A percentile compares a stretch with the other conserved stretches of the same genome.
Evolutionary conservation across 2,888 invertebrate genomes (phyloP).

Genomic region (Lithodes maja): DNA sequence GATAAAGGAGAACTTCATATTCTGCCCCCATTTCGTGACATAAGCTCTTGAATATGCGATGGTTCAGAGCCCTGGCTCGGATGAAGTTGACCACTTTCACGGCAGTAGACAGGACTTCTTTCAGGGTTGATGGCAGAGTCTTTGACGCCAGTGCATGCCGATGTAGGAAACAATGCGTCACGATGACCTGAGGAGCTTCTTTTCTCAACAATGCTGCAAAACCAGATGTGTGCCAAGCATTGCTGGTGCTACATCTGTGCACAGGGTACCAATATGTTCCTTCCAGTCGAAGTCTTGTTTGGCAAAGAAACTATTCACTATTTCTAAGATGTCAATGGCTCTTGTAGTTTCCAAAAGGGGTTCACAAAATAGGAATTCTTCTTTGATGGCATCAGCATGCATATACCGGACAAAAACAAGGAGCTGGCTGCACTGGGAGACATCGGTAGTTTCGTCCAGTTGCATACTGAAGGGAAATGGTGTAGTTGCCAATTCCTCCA

Average conservation of each 20-base stretch:
- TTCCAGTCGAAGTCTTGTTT: constrained; percentile 21
- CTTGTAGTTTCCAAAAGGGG: constrained; percentile 31
- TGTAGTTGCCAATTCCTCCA: too few relatives aligned
- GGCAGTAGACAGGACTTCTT: constrained; percentile 20
- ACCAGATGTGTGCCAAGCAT: constrained; percentile 40
- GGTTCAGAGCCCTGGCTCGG: constrained; percentile 61
- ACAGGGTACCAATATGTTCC: constrained; percentile 27
- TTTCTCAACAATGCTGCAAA: constrained; percentile 48
- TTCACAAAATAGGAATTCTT: constrained; percentile 29
- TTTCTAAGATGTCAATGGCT: constrained; percentile 28
- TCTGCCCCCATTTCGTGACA: constrained; percentile 66
- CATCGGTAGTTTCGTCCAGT: not conserved
- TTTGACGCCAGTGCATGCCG: constrained; percentile 46
- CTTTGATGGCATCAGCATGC: constrained; percentile 29
- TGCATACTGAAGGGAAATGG: too few relatives aligned
- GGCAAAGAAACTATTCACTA: constrained; percentile 8
- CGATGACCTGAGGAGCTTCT: not conserved
- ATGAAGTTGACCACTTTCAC: constrained; percentile 66
- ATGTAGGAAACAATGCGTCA: constrained; percentile 30
- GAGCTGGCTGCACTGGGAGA: constrained; percentile 18
- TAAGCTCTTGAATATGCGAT: constrained; percentile 66
- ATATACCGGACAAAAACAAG: constrained; percentile 15
- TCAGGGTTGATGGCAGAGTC: constrained; percentile 26
- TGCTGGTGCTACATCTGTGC: constrained; percentile 3
- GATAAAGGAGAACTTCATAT: constrained; percentile 67